Conservation (phyloP, 1,140 invertebrate species). For the Caerostris darwini region DNA sequence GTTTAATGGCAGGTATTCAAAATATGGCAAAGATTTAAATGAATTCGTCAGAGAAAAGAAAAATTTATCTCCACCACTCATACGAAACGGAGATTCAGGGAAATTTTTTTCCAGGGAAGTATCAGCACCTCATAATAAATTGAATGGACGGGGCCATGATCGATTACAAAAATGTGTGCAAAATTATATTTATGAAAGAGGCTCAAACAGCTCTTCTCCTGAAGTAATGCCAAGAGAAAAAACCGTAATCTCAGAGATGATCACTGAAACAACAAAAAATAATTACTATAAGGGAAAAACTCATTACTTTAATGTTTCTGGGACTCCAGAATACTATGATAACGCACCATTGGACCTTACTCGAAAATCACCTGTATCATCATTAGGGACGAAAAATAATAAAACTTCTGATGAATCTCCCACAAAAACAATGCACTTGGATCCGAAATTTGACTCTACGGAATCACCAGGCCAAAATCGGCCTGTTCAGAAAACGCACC, state of each 20-base stretch:
- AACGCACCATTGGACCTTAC: conserved; percentile 27
- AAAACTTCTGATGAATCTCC: background rate
- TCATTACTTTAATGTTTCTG: background rate
- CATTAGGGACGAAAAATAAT: background rate
- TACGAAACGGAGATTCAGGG: too few species aligned
- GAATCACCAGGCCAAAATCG: background rate
- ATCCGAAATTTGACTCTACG: too few species aligned
- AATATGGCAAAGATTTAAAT: background rate
- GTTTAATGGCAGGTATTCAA: background rate
- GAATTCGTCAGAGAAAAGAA: background rate
- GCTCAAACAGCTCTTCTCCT: background rate
- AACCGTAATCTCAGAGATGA: too few species aligned
- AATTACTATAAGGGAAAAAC: background rate
- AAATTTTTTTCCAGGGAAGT: too few species aligned
- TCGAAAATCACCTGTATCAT: background rate
- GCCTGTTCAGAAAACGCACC: background rate
- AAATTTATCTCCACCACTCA: background rate
- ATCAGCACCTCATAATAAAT: too few species aligned
- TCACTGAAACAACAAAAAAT: background rate
- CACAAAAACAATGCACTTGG: background rate
- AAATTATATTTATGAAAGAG: too few species aligned
- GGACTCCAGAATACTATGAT: background rate
- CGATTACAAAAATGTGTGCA: too few species aligned
- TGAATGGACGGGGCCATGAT: too few species aligned
- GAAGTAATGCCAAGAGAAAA: background rate